Percentiles rank a stretch among this genome's conserved stretches.
These are phyloP conservation scores for Eurosta solidaginis DNA, from an alignment of 1,140 invertebrate genomes.

Conservation along the genomic window DNA sequence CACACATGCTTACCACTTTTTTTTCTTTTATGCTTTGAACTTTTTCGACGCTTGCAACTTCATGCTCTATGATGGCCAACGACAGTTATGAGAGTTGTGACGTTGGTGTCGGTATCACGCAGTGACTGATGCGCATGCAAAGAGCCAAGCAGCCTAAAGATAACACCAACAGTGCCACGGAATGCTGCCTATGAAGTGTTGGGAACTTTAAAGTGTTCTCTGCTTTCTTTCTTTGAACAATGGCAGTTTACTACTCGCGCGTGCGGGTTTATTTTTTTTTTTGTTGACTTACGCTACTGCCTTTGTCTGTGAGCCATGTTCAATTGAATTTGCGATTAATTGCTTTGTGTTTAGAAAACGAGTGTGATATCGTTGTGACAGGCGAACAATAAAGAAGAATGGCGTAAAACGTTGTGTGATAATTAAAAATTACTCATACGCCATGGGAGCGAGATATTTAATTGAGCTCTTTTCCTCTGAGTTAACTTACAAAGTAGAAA, in stretches of 20 bases:
- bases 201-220: neutral
- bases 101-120: slow-evolving; percentile 11
- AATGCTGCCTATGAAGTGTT: neutral
- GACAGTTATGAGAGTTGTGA: neutral
- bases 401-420: neutral
- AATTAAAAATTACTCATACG: slow-evolving; percentile 5
- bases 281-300: neutral
- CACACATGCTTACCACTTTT: neutral
- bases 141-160: neutral
- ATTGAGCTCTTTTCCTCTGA: no score
- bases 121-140: neutral
- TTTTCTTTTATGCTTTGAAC: neutral
- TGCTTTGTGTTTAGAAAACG: neutral
- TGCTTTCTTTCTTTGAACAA: neutral
- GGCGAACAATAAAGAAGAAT: neutral
- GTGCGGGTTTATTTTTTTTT: neutral
- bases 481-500: no score
- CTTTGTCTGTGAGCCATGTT: slow-evolving; percentile 21
- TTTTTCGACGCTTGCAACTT: neutral
- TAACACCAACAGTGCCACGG: neutral
- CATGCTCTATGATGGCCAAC: neutral
- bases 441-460: no score
- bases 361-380: neutral
- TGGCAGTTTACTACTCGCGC: neutral
- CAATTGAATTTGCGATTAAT: neutral